Percentiles rank a stretch among this genome's conserved stretches.
phyloP scores from a whole-genome alignment of 2,888 invertebrate species.

The Epinotia nisella region DNA sequence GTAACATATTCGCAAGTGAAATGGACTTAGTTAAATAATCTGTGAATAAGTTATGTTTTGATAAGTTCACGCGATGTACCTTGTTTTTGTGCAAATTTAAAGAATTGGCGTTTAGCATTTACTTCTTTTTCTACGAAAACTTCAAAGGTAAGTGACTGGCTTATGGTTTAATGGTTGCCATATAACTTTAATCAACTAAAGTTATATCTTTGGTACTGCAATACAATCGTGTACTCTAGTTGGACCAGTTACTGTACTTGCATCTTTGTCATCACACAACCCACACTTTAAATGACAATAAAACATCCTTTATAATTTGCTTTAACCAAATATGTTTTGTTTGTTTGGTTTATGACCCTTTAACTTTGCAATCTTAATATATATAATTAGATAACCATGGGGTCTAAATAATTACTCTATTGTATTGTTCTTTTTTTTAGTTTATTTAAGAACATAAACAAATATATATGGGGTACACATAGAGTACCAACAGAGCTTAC shows the following conservation, averaged over 20 bases:
- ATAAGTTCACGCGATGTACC: slow-evolving; percentile 31
- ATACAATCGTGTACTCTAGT: neutral
- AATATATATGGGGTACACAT: too few relatives aligned
- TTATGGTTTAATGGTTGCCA: neutral
- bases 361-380: too few relatives aligned
- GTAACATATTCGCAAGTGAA: slow-evolving; percentile 8
- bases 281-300: neutral
- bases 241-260: neutral
- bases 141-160: slow-evolving; percentile 17
- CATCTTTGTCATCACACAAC: neutral
- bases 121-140: slow-evolving; percentile 1
- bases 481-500: too few relatives aligned
- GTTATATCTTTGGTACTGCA: neutral
- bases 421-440: neutral
- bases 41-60: slow-evolving; percentile 10
- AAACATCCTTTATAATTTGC: neutral
- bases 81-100: slow-evolving; percentile 35
- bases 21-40: slow-evolving; percentile 22
- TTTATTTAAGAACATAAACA: too few relatives aligned
- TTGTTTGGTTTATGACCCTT: too few relatives aligned
- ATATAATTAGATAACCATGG: too few relatives aligned
- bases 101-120: slow-evolving; percentile 24
- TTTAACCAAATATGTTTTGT: too few relatives aligned
- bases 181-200: neutral
- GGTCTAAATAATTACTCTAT: too few relatives aligned